Conservation (phyloP, 2,888 invertebrate genomes). For the Steinernema carpocapsae region DNA sequence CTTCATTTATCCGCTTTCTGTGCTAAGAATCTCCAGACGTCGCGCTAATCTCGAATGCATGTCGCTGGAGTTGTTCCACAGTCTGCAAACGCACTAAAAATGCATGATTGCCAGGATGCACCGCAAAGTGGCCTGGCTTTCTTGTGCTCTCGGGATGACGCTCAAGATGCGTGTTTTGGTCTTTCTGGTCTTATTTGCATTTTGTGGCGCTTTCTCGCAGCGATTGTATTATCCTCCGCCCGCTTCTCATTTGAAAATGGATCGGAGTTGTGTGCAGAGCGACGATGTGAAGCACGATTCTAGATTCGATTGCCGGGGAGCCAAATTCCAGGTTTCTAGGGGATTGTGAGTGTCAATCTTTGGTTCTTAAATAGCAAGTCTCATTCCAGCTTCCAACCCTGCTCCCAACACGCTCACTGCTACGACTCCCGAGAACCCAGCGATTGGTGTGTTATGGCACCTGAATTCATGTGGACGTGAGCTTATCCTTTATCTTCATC, state of each 20-base stretch:
- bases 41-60: conserved; percentile 21
- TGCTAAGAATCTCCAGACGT: background rate
- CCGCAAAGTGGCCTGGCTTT: background rate
- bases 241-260: conserved; percentile 29
- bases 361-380: no score
- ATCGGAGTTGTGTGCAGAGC: conserved; percentile 28
- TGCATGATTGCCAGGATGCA: conserved; percentile 7
- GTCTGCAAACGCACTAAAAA: conserved; percentile 31
- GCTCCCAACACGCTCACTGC: conserved; percentile 39
- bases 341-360: conserved; percentile 41
- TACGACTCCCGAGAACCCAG: conserved; percentile 42
- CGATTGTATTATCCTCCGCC: conserved; percentile 36
- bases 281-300: conserved; percentile 35
- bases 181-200: background rate
- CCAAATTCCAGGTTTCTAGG: conserved; percentile 39
- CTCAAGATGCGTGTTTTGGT: background rate
- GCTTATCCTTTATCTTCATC: background rate
- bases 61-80: background rate
- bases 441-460: conserved; percentile 43
- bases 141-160: background rate
- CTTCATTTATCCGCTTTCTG: background rate
- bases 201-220: background rate
- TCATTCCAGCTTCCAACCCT: conserved; percentile 39
- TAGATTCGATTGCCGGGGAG: conserved; percentile 38
- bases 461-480: conserved; percentile 42